phyloP scores from a whole-genome alignment of 2,888 invertebrate species.

The Synanthedon andrenaeformis region DNA sequence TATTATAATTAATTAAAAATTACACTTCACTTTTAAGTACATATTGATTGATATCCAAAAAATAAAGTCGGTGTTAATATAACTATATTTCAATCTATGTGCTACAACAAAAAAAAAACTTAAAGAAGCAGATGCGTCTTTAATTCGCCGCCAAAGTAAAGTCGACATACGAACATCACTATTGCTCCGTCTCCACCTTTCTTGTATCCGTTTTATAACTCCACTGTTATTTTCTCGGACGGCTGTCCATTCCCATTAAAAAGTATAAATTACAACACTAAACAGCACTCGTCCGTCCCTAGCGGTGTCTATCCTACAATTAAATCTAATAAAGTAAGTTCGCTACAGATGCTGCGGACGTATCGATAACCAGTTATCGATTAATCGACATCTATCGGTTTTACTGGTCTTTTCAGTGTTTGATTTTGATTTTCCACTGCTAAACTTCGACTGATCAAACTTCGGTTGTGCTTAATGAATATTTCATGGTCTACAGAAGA shows the following conservation, averaged over 20 bases:
- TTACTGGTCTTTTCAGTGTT: constrained; percentile 9
- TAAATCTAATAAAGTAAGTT: constrained; percentile 1
- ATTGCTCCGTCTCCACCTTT: background rate
- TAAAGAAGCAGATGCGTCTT: too few relatives aligned
- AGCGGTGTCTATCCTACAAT: background rate
- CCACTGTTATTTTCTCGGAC: background rate
- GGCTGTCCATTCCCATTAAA: background rate
- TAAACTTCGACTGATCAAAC: too few relatives aligned
- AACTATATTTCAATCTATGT: too few relatives aligned
- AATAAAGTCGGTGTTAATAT: too few relatives aligned
- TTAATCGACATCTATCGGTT: constrained; percentile 22
- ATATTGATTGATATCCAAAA: too few relatives aligned
- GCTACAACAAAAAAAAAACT: too few relatives aligned
- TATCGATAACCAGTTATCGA: constrained; percentile 35
- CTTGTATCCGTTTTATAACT: background rate
- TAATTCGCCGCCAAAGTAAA: too few relatives aligned
- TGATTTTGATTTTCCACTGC: background rate
- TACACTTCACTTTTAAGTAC: too few relatives aligned
- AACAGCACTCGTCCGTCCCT: background rate
- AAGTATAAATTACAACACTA: background rate
- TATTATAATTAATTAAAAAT: too few relatives aligned
- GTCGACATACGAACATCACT: background rate
- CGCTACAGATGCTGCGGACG: constrained; percentile 32
- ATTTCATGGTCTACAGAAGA: too few relatives aligned
- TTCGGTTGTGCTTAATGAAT: too few relatives aligned